These are phyloP conservation scores for Siderastrea radians DNA, from an alignment of 92 coral and sea anemone species.

Conservation along the genomic window DNA sequence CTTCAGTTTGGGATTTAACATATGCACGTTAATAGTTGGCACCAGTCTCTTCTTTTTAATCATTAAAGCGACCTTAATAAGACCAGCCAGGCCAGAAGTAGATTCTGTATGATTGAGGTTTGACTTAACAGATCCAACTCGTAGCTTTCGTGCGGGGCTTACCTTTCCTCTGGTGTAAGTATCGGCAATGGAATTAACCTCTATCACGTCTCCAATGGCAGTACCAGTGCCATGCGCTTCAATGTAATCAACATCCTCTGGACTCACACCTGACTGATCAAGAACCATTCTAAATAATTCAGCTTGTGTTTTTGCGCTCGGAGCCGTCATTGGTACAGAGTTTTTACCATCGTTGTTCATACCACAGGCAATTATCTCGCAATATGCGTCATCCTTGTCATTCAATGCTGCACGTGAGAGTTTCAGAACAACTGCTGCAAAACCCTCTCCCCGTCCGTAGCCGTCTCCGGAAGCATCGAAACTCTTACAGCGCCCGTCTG, in stretches of 20 bases:
- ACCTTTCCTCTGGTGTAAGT: constrained; percentile 53
- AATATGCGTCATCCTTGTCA: constrained; percentile 80
- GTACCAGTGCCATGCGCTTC: constrained; percentile 97
- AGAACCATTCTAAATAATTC: constrained; percentile 67
- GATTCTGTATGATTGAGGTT: constrained; percentile 93
- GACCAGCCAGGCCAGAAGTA: constrained; percentile 86
- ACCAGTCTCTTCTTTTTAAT: constrained; percentile 72
- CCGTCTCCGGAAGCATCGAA: constrained; percentile 93
- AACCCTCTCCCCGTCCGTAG: constrained; percentile 94
- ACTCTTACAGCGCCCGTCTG: constrained; percentile 88
- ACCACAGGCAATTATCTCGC: constrained; percentile 85
- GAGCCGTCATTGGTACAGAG: constrained; percentile 90
- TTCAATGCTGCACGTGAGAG: constrained; percentile 53
- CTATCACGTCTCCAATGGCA: constrained; percentile 90
- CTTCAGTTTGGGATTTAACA: constrained; percentile 74
- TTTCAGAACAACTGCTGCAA: constrained; percentile 86
- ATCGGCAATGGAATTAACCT: constrained; percentile 74
- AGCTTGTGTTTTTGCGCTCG: constrained; percentile 82
- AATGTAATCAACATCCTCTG: constrained; percentile 74
- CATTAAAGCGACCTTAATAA: constrained; percentile 86
- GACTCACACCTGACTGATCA: constrained; percentile 66
- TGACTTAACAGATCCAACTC: constrained; percentile 86
- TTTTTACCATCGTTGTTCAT: constrained; percentile 92
- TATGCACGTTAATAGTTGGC: constrained; percentile 75
- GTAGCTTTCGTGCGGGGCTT: constrained; percentile 38